Percentiles rank a stretch among this genome's conserved stretches.
Evolutionary conservation across 2,113 vertebrate genomes (phyloP).

Genomic region (Rafetus swinhoei): DNA sequence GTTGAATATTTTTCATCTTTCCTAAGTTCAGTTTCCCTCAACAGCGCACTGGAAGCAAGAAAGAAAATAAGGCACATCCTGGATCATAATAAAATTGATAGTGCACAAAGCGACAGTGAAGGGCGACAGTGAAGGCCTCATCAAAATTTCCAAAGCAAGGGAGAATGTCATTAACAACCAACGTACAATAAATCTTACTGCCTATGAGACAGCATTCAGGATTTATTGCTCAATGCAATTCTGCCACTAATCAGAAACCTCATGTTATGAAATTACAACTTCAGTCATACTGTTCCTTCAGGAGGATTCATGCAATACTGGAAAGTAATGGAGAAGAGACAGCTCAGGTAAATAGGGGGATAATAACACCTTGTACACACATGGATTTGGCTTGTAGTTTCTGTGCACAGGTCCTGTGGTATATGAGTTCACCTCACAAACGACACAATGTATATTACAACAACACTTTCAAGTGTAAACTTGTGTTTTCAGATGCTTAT

Average conservation of each 20-base stretch:
- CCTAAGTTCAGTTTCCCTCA: background rate
- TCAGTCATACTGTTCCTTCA: background rate
- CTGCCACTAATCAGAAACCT: background rate
- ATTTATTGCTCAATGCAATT: background rate
- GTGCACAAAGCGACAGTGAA: background rate
- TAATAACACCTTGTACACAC: background rate
- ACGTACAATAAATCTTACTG: background rate
- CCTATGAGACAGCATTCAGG: background rate
- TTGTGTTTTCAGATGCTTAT: background rate
- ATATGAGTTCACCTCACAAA: background rate
- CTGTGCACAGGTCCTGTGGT: background rate
- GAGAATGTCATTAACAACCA: background rate
- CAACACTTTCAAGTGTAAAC: background rate
- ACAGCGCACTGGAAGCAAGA: background rate
- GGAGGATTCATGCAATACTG: background rate
- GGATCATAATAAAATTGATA: slow-evolving; percentile 6
- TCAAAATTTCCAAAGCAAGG: background rate
- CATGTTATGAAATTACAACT: background rate
- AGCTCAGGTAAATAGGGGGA: background rate
- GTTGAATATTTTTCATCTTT: background rate
- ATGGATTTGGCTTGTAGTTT: background rate
- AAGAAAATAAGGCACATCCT: background rate
- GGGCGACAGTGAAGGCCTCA: slow-evolving; percentile 24
- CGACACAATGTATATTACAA: background rate
- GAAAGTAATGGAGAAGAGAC: background rate